phyloP scores from a whole-genome alignment of 2,113 vertebrate species.

The Odontesthes bonariensis region DNA sequence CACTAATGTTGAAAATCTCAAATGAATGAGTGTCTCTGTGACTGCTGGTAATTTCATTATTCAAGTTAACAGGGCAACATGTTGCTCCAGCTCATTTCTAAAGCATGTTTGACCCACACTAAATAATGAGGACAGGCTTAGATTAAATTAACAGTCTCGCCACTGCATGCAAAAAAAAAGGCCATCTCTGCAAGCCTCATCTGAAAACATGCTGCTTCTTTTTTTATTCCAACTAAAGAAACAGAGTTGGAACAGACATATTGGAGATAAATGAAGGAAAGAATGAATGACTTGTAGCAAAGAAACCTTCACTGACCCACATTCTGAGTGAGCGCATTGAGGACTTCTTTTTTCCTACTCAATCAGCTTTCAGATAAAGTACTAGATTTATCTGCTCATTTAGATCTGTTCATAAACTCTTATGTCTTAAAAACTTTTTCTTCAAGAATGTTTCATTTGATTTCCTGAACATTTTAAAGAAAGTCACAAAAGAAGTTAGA shows the following conservation, averaged over 20 bases:
- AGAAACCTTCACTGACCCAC: conserved; percentile 45
- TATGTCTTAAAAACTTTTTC: too few relatives aligned
- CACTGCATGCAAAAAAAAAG: background rate
- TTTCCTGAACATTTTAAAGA: background rate
- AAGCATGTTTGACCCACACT: conserved; percentile 20
- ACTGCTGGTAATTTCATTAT: conserved; percentile 25
- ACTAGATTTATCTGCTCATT: background rate
- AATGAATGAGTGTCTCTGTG: conserved; percentile 29
- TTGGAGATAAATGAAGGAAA: background rate
- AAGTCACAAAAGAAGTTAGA: background rate
- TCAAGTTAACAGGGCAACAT: conserved; percentile 44
- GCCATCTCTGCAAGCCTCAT: background rate
- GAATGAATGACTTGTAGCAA: conserved; percentile 16
- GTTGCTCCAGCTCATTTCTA: conserved; percentile 44
- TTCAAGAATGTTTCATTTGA: background rate
- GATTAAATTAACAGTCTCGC: conserved; percentile 14
- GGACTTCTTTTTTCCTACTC: background rate
- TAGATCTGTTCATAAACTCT: background rate
- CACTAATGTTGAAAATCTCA: conserved; percentile 30
- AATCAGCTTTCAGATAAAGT: conserved; percentile 8
- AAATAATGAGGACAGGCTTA: conserved; percentile 20
- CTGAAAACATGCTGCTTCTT: background rate
- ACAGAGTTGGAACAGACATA: background rate
- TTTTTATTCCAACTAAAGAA: conserved; percentile 19
- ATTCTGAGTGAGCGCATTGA: conserved; percentile 8